Evolutionary conservation across 2,113 vertebrate species (phyloP), one percentile per base, ranked within the genome.

Genomic region (Cyphomyrus plagiostoma): DNA sequence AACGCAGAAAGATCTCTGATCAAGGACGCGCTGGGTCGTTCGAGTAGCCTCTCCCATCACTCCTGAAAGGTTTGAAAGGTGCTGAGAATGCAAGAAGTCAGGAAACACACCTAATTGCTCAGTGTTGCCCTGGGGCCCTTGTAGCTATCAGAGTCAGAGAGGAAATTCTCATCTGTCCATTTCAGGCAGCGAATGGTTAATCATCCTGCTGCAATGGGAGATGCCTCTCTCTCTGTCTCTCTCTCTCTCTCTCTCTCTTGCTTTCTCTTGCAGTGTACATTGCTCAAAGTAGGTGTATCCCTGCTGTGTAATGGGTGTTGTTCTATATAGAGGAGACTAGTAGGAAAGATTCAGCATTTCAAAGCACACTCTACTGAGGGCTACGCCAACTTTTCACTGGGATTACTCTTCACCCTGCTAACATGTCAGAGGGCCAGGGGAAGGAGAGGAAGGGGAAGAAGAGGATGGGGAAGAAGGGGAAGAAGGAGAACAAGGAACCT

Each of bases 301-400:
- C 93, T 91, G 87, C 89, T 91, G 91, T 92, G 93, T 95, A 94
- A 95, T 96, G 95, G 93, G 94, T 93, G 92, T 92, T 93, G 95
- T 95, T 95, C 92, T 96, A 96, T 95, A 96, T 95, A 96, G 95
- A 94, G 95, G 91, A 94, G 58, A 95, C 85, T 87, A 86, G 93
- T 94, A 92, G 93, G 93, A 95, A 93, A 94, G 92, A 91, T 95
- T 95, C 94, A 96, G 94, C 95, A 92, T 94, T 91, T 94, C 91
- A 92, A 92, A 93, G 49, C 93, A 93, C 93, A 21, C 93, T 95
- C 89, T 93, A 91, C 92, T 90, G 89, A 94, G 95, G 96, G 95
- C 93, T 95, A 94, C 92, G 89, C 21, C 56, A 91, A 89, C 26
- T 88, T 88, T 89, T 89, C 91, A 93, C 92, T 94, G 95, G 95